Evolutionary conservation across 2,797 vertebrate genomes (phyloP), one percentile per base, ranked within the genome.

Genomic region (Sorex maritimensis): DNA sequence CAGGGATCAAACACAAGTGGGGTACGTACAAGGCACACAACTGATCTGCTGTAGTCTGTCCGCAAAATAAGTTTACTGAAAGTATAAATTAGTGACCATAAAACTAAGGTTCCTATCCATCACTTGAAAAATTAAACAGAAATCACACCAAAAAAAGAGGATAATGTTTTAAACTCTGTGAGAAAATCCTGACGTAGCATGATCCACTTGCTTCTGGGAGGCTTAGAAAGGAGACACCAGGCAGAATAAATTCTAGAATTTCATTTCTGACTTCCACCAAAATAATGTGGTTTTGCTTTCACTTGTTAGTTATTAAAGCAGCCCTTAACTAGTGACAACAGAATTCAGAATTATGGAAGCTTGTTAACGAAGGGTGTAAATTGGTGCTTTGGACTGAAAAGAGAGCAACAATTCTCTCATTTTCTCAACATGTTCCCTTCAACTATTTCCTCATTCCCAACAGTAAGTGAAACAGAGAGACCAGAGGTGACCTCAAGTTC

Each of bases 51-150:
- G 49, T 14, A 52, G 5, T 52, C 49, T 52, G 49, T 11, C 49
- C 9, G 4, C 61, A 63, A 63, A 19, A 63, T 63, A 24, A 55
- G 12, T 72, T 91, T 79, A 81, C 6, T 77, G 55, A 89, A 94
- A 34, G n/a, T 63, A 78, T 88, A 44, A 85, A 83, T 5, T 17
- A 69, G 49, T 82, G 46, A 81, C 41, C 61, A 52, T 52, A 52
- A 52, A 52, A 52, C 49, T 11, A 11, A 14, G 49, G 13, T 14
- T 52, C 10, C 49, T 52, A 52, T 52, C 13, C 49, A 52, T 52
- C 30, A 75, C n/a, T 79, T 26, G 30, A 83, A 93, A 89, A 88
- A 77, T 17, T 78, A 81, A 92, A 92, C 13, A 96, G 46, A 73
- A 7, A 34, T 44, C n/a, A 5, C 2, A 73, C 55, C 68, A 49